Base-by-base conservation (phyloP, 2,113 vertebrate genomes). In the Semnopithecus entellus region DNA sequence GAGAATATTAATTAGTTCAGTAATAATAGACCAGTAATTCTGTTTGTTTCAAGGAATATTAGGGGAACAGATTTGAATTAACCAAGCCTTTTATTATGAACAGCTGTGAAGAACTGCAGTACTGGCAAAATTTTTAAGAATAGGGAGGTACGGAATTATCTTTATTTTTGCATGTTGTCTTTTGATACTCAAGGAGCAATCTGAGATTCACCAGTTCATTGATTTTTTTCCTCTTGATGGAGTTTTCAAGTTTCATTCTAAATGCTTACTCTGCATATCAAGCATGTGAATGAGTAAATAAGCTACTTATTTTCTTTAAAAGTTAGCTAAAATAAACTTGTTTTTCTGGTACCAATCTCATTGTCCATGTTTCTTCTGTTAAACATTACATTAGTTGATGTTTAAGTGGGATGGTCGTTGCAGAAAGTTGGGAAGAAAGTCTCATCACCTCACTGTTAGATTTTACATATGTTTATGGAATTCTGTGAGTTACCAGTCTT, bases 31-130 rank as follows among this genome's bases (percentile, higher is more conserved):
- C 32, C 66, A 13, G 78, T 96, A 95, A 8, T 95, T 85, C 93
- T 97, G 87, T 97, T 94, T 95, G 82, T 96, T 94, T 95, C 75
- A 90, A 89, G 48, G 85, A 94, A 27, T 40, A 68, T 89, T 84
- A 90, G 57, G 43, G 45, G 32, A 95, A 57, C 79, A 94, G 72
- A 92, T 59, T 76, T 88, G 89, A 96, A 86, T 97, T 95, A 96
- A 93, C 94, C 78, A 96, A 95, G 92, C 25, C 2, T 96, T 96
- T 97, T 91, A 75, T 79, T 57, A 79, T 88, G 88, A 92, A 96
- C 73, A 98, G 88, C 96, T 97, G 90, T 94, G 93, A 93, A 95
- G 90, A 96, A 78, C 68, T 55, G 6, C 5, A 25, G 55, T 11
- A 0, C 73, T 92, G 72, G 18, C 30, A 79, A 89, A 68, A 66